Conservation (phyloP, 2,888 invertebrate species). For the Nezara viridula region DNA sequence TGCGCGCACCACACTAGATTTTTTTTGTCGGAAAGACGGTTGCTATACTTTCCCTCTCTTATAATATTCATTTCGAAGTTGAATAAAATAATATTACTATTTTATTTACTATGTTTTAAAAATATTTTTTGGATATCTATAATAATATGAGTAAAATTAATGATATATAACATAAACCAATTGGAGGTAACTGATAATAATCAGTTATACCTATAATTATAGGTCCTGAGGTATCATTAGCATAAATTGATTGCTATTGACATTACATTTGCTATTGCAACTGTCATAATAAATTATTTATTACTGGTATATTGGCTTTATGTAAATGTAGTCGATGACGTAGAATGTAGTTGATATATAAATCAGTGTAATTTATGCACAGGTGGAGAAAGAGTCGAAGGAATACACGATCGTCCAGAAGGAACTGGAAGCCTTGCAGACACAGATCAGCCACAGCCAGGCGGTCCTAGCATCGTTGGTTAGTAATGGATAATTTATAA, state of each 20-base stretch:
- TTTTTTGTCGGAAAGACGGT: too few relatives aligned
- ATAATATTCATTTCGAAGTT: too few relatives aligned
- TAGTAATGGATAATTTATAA: slow-evolving; percentile 46
- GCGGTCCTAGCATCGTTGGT: slow-evolving; percentile 65
- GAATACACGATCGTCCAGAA: slow-evolving; percentile 65
- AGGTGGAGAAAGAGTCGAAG: slow-evolving; percentile 63
- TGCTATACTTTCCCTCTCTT: too few relatives aligned
- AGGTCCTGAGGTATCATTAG: not conserved
- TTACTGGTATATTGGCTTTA: not conserved
- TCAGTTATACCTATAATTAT: too few relatives aligned
- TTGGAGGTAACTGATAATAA: not conserved
- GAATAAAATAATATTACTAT: too few relatives aligned
- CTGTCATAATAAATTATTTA: not conserved
- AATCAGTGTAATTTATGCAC: not conserved
- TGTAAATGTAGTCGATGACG: not conserved
- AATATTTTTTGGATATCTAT: too few relatives aligned
- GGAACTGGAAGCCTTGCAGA: slow-evolving; percentile 65
- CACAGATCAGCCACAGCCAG: slow-evolving; percentile 65
- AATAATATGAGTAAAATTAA: too few relatives aligned
- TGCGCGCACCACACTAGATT: too few relatives aligned
- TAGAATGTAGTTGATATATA: too few relatives aligned
- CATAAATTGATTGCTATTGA: not conserved
- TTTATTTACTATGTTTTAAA: too few relatives aligned
- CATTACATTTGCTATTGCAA: not conserved
- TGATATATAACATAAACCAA: not conserved